These are phyloP conservation scores for Gasterosteus aculeatus DNA, from an alignment of 2,113 vertebrate species.

Conservation along the genomic window DNA sequence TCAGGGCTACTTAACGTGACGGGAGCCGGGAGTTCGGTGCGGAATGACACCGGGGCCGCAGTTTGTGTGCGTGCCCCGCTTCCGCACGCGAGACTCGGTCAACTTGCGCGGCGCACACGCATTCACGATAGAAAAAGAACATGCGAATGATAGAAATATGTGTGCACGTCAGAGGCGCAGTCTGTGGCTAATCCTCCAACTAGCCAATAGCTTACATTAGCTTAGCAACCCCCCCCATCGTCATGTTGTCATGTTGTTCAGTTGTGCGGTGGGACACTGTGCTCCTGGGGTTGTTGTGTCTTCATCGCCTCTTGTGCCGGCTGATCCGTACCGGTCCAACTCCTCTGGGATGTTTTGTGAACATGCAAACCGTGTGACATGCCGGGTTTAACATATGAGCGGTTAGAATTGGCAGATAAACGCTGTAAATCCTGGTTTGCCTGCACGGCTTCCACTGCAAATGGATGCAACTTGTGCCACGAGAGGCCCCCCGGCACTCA, in stretches of 20 bases:
- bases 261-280: too few relatives aligned
- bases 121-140: too few relatives aligned
- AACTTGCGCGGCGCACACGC: too few relatives aligned
- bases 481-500: too few relatives aligned
- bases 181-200: slow-evolving; percentile 14
- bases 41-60: not conserved
- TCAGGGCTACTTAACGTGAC: slow-evolving; percentile 61
- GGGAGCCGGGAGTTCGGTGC: slow-evolving; percentile 30
- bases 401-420: not conserved
- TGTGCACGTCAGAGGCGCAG: not conserved
- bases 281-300: too few relatives aligned
- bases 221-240: not conserved
- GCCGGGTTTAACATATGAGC: not conserved
- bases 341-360: not conserved
- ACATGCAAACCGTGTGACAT: slow-evolving; percentile 21
- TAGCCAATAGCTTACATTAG: not conserved
- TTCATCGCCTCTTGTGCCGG: not conserved
- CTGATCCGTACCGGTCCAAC: not conserved
- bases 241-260: too few relatives aligned
- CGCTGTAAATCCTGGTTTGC: not conserved
- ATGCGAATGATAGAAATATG: too few relatives aligned
- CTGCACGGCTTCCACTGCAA: slow-evolving; percentile 3
- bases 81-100: too few relatives aligned
- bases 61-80: not conserved
- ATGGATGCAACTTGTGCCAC: slow-evolving; percentile 15